Evolutionary conservation across 2,888 invertebrate species (phyloP).

Genomic region (Odontomyia ornata): DNA sequence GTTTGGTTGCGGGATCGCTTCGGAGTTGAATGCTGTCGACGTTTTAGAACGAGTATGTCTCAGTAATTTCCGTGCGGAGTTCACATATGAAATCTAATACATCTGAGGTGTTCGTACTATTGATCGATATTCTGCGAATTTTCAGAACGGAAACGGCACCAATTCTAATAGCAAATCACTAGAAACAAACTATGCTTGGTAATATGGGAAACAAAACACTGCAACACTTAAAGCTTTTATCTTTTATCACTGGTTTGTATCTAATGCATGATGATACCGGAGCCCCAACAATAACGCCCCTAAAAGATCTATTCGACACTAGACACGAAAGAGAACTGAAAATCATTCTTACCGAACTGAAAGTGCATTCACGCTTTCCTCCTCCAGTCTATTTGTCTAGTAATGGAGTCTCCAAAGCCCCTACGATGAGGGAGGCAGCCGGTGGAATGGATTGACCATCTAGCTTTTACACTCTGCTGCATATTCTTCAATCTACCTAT

Average conservation of each 20-base stretch:
- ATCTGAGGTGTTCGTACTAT: not conserved
- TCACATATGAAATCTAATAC: not conserved
- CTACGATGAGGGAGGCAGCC: slow-evolving; percentile 9
- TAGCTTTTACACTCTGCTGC: not conserved
- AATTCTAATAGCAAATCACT: slow-evolving; percentile 16
- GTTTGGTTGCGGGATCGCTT: not conserved
- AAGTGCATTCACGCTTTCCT: slow-evolving; percentile 41
- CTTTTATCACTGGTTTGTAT: slow-evolving; percentile 33
- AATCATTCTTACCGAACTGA: slow-evolving; percentile 2
- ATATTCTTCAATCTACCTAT: not conserved
- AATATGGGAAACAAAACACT: not conserved
- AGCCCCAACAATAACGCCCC: not conserved
- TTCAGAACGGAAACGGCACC: not conserved
- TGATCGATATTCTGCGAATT: not conserved
- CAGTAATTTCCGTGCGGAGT: not conserved
- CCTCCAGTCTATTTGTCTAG: slow-evolving; percentile 15
- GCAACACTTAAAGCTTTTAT: slow-evolving; percentile 1
- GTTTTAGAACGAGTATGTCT: not conserved
- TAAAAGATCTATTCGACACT: slow-evolving; percentile 16
- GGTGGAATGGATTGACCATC: slow-evolving; percentile 29
- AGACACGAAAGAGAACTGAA: slow-evolving; percentile 35
- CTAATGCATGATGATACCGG: not conserved
- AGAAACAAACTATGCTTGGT: not conserved
- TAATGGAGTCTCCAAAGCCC: not conserved
- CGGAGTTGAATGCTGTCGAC: not conserved